These are phyloP conservation scores for Machaerirhynchus nigripectus DNA, from an alignment of 2,113 vertebrate genomes.

Conservation along the genomic window DNA sequence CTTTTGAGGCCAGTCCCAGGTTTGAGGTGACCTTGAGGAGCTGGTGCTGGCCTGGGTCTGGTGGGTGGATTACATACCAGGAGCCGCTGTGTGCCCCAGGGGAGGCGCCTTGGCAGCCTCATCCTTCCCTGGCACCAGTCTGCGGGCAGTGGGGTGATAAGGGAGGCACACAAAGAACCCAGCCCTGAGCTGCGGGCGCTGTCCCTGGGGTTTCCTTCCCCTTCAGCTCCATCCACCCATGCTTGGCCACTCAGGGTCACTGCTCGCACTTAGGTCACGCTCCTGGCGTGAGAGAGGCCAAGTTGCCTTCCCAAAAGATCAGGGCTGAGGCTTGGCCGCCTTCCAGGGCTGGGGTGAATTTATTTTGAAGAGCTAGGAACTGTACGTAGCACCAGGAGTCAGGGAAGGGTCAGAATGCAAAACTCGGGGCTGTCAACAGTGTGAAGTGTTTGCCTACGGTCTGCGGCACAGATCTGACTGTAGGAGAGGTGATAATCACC, in stretches of 20 bases:
- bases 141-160: background rate
- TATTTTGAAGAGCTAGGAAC: conserved; percentile 22
- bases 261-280: accelerated
- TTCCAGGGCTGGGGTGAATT: background rate
- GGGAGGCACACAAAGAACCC: background rate
- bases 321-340: background rate
- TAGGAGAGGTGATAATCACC: background rate
- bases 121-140: background rate
- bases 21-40: conserved; percentile 20
- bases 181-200: background rate
- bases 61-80: background rate
- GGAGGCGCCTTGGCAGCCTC: background rate
- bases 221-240: background rate
- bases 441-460: background rate
- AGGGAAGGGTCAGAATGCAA: background rate
- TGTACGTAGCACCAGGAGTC: background rate
- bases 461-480: background rate
- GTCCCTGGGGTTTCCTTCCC: background rate
- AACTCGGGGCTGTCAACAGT: background rate
- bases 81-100: background rate
- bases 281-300: background rate
- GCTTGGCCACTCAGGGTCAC: background rate
- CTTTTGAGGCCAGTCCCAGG: background rate
- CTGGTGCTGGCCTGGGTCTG: background rate
- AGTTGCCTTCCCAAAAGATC: background rate